Base-by-base conservation (phyloP, 2,797 vertebrate genomes). In the Saxicola maurus region DNA sequence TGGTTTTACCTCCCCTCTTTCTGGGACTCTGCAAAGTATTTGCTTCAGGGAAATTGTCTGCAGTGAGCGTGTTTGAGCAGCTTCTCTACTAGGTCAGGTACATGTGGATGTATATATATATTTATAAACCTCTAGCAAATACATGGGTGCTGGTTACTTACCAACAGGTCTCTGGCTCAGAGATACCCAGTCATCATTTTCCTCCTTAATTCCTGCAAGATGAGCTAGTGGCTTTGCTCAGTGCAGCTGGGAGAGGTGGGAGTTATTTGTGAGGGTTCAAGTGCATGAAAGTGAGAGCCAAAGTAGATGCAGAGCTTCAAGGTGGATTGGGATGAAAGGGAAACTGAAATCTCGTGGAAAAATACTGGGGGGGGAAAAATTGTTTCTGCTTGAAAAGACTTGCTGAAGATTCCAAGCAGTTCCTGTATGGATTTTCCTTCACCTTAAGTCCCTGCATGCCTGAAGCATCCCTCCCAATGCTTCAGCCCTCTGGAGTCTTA, bases 381-480 rank as follows among this genome's bases (percentile, higher is more conserved):
- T 51, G 6, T 49, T 79, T 64, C 48, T 0, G 0, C 52, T 66
- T 75, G 64, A 55, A 73, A 82, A 75, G 71, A 24, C 35, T 57
- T 55, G 33, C 13, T 3, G 21, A 52, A 84, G 64, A 60, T 71
- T 80, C 33, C 81, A 56, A 42, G 37, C 1, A 13, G 76, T 55
- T 84, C 40, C 38, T 60, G 2, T 52, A 17, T 65, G 40, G 27
- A 6, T 80, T 84, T 81, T 79, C 25, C 65, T 43, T 86, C 27
- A 10, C 65, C 11, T 37, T 46, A 33, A 0, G 0, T 71, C 0
- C 0, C 68, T 55, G n/a, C 0, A 0, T 53, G 60, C 28, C 46
- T 80, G 82, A 30, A 83, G 42, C 45, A 40, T 77, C 48, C 27
- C 62, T 51, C 80, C 37, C 40, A 4, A 1, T 1, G 2, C 48